Evolutionary conservation across 2,888 invertebrate species (phyloP), one percentile per base, ranked within the genome.

Genomic region (Crematogaster levior): DNA sequence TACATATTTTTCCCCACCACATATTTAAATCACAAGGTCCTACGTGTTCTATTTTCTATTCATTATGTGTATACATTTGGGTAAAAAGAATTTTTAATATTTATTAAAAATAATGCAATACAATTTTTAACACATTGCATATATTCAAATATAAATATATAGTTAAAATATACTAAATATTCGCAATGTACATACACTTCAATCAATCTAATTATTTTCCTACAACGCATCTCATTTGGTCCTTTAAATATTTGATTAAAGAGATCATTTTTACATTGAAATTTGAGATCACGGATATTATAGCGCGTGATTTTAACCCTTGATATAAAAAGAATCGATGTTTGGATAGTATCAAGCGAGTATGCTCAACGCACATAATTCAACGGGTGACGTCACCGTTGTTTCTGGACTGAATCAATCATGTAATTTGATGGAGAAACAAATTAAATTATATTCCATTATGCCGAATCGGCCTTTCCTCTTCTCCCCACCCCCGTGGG

Each of bases 361-460:
- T n/a, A n/a, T n/a, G n/a, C n/a, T n/a, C n/a, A n/a, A n/a, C n/a
- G n/a, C n/a, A n/a, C n/a, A 27, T 56, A 68, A 77, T 70, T 56
- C 18, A 74, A 18, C 34, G 24, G 24, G 65, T 6, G 65, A 74
- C 74, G 37, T 72, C 53, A 72, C 2, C 30, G 27, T 63, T 30
- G 9, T 3, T 70, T 65, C 18, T 21, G 24, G 24, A 21, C 43
- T 7, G 58, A 77, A 65, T 80, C 83, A 68, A 85, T 86, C 27
- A 79, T 82, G 12, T 24, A 18, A 56, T 51, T 68, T 46, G 77
- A 53, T 53, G 30, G 73, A 70, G 66, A 81, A 80, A 65, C 81
- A 72, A 88, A 85, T 84, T 85, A 84, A 84, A 88, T 88, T 85
- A 87, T 65, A 82, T 30, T 40, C 85, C 60, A 87, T 87, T 89